Evolutionary conservation across 2,113 vertebrate species (phyloP).

Genomic region (Meriones unguiculatus): DNA sequence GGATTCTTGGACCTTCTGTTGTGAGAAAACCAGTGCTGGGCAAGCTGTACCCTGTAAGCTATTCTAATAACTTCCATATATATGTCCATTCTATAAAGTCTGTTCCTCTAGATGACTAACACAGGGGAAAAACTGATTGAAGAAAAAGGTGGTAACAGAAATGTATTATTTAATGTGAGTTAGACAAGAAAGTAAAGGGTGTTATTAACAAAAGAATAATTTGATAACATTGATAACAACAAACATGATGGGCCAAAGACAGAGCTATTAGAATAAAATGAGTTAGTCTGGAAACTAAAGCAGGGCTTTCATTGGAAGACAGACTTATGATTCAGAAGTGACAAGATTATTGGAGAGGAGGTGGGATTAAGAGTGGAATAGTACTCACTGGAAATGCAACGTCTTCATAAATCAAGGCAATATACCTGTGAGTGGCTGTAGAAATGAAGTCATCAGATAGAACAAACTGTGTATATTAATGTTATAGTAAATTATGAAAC

Average conservation of each 20-base stretch:
- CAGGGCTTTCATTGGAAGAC: not conserved
- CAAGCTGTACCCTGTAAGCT: not conserved
- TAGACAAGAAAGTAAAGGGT: not conserved
- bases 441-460: not conserved
- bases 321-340: not conserved
- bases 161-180: not conserved
- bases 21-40: not conserved
- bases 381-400: not conserved
- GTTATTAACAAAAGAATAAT: not conserved
- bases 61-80: not conserved
- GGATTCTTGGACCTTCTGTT: not conserved
- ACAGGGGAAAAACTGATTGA: not conserved
- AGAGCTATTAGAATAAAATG: not conserved
- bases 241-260: not conserved
- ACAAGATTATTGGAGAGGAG: not conserved
- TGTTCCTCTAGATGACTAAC: not conserved
- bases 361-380: rapidly evolving
- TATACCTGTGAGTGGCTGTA: not conserved
- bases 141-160: not conserved
- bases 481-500: not conserved
- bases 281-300: not conserved
- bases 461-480: not conserved
- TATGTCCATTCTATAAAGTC: not conserved
- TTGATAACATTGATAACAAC: not conserved
- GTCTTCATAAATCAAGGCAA: not conserved